A percentile compares a stretch with the other conserved stretches of the same genome.
Conservation (phyloP, 1,140 invertebrate species). For the Himalopsyche phryganea region DNA sequence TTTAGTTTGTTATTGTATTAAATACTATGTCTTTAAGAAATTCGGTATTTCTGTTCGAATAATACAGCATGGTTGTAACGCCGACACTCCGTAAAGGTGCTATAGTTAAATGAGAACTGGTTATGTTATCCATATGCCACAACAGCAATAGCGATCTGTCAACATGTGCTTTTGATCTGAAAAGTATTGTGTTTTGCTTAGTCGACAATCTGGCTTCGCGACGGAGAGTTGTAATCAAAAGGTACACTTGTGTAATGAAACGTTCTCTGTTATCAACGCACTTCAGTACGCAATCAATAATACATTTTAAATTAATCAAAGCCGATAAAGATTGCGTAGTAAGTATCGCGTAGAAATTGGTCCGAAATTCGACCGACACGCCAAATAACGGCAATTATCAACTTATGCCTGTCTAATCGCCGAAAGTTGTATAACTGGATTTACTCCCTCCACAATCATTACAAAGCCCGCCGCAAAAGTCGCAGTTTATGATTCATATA, state of each 20-base stretch:
- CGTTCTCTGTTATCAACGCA: background rate
- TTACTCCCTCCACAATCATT: conserved; percentile 1
- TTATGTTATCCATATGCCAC: background rate
- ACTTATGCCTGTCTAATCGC: background rate
- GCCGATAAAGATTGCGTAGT: no score
- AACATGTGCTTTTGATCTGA: background rate
- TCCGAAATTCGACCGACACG: conserved; percentile 6
- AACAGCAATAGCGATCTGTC: background rate
- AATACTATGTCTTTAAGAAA: no score
- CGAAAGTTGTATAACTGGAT: conserved; percentile 29
- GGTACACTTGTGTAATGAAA: no score
- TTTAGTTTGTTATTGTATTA: no score
- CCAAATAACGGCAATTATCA: conserved; percentile 11
- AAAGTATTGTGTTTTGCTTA: background rate
- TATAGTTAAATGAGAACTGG: no score
- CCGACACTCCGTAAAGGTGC: background rate
- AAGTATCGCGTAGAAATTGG: no score
- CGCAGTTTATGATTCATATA: conserved; percentile 22
- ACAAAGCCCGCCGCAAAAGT: conserved; percentile 1
- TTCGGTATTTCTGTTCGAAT: no score
- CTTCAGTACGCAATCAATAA: no score
- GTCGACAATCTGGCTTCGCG: background rate
- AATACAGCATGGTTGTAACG: no score
- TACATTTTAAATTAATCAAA: no score
- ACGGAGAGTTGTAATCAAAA: background rate